Evolutionary conservation across 2,797 vertebrate species (phyloP).

Genomic region (Sarcoramphus papa): DNA sequence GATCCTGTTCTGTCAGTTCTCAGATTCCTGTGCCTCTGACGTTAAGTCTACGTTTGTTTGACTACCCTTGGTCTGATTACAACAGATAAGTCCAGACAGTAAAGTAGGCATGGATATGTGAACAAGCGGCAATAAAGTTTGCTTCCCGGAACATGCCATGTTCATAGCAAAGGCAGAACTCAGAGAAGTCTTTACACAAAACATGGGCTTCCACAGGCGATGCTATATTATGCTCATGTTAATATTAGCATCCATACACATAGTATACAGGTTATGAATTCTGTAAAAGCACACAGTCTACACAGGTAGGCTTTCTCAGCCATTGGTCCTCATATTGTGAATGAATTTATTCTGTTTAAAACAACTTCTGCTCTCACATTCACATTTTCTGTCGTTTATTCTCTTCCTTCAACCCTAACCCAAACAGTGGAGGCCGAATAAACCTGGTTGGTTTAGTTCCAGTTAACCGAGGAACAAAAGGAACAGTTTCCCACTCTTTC

Average conservation of each 20-base stretch:
- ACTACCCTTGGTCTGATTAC: slow-evolving; percentile 47
- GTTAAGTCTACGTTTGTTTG: slow-evolving; percentile 59
- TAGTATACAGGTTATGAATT: neutral
- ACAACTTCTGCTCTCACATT: neutral
- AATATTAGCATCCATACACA: neutral
- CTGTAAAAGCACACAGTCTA: neutral
- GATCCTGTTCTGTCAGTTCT: slow-evolving; percentile 71
- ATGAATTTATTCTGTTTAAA: neutral
- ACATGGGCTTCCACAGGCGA: neutral
- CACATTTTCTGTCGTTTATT: neutral
- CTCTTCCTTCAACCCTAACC: neutral
- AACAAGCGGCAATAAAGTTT: neutral
- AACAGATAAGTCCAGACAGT: slow-evolving; percentile 46
- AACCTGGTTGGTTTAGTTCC: neutral
- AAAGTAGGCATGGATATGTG: neutral
- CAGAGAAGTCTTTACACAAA: neutral
- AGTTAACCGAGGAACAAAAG: neutral
- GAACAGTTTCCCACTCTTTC: neutral
- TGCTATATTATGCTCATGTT: fast-evolving
- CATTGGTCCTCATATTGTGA: neutral
- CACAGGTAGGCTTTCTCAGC: neutral
- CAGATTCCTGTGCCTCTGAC: slow-evolving; percentile 34
- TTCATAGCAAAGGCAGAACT: neutral
- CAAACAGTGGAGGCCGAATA: neutral
- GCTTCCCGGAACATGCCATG: neutral